Base-by-base conservation (phyloP, 2,888 invertebrate species). In the Petrolisthes manimaculis region DNA sequence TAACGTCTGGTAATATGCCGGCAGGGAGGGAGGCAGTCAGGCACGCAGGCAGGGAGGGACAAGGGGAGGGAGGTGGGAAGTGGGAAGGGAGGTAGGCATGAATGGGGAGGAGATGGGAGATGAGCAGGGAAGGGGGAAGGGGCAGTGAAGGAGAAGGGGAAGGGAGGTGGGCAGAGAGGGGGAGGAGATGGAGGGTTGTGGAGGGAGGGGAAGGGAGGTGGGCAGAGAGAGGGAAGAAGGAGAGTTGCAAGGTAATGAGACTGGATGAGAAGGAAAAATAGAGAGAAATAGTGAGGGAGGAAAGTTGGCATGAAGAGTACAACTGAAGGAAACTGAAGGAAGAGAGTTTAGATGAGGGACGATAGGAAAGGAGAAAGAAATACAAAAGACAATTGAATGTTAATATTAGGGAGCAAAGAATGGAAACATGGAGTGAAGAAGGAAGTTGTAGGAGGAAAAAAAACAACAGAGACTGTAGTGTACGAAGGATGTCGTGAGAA, bases 1-100 rank as follows among this genome's bases (percentile, higher is more conserved):
- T 61, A 61, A 61, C 61, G 61, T 61, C 61, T 61, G 61, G 61
- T 61, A 61, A 61, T 61, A 61, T 61, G 61, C 61, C 61, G 61
- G 61, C 61, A 9, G 9, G 61, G 21, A 21, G 21, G 14, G n/a
- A 14, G 67, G 37, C 37, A 37, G 37, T 37, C 37, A 37, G 37
- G 37, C 37, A 37, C 37, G 37, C 37, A 2, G n/a, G 37, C 9
- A 37, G 51, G 51, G 37, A 77, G 14, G 77, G 37, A 1, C 37
- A 4, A 6, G n/a, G 14, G 37, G 53, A 77, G 24, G 53, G 74
- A 24, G 74, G 74, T 8, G 21, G 74, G 74, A 1, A 24, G 74
- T 3, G 21, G n/a, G 74, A 74, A 61, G 61, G 61, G 18, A 2
- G 61, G 51, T 14, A 8, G 51, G 51, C 54, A 37, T 4, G n/a